These are phyloP conservation scores for Mus pahari DNA, from an alignment of 2,113 vertebrate species.

Conservation along the genomic window DNA sequence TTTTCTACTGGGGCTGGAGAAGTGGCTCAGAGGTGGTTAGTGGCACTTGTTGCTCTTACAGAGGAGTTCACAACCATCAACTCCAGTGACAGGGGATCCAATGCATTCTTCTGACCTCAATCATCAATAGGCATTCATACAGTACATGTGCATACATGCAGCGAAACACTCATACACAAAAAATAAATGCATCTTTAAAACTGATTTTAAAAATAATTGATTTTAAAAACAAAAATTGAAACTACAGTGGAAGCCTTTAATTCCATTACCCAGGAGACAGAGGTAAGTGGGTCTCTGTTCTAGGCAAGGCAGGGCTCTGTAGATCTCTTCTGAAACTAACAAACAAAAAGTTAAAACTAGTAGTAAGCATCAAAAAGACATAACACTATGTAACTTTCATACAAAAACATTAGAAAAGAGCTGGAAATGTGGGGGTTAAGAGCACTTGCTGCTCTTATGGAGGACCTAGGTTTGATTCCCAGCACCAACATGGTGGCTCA, in stretches of 20 bases:
- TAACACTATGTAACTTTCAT: neutral
- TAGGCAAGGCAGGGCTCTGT: neutral
- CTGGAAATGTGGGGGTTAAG: neutral
- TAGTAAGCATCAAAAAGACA: constrained; percentile 9
- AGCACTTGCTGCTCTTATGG: neutral
- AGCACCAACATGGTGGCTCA: neutral
- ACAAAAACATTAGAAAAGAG: neutral
- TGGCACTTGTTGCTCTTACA: too few species aligned
- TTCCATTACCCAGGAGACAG: neutral
- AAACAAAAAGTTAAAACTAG: neutral
- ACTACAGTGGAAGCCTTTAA: neutral
- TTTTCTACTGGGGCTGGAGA: too few species aligned
- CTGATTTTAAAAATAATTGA: too few species aligned
- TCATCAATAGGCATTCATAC: too few species aligned
- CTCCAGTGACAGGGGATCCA: too few species aligned
- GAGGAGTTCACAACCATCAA: too few species aligned
- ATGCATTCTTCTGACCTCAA: too few species aligned
- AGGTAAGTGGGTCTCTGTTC: neutral
- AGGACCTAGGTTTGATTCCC: neutral
- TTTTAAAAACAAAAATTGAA: neutral
- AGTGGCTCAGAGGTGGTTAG: too few species aligned
- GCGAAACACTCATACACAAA: neutral
- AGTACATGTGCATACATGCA: too few species aligned
- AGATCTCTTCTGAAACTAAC: neutral
- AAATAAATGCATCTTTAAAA: neutral